A percentile compares a stretch with the other conserved stretches of the same genome.
Evolutionary conservation across 2,797 vertebrate species (phyloP).

Genomic region (Petrocephalus sullivani): DNA sequence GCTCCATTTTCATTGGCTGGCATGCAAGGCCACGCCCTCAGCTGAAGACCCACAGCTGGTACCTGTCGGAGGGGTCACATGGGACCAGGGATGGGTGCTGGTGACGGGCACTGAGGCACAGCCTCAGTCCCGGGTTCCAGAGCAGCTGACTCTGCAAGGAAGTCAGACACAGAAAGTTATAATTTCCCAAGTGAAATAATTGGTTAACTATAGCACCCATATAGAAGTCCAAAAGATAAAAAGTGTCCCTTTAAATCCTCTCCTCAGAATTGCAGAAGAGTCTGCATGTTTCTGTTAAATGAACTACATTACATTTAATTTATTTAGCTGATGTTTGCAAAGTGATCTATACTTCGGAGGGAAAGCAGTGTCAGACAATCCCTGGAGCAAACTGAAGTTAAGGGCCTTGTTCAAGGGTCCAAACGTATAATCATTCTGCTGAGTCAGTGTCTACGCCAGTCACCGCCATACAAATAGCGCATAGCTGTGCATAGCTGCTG

Average conservation of each 20-base stretch:
- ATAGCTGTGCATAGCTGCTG: no score
- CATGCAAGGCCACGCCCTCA: constrained; percentile 45
- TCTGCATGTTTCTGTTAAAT: neutral
- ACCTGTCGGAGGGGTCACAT: constrained; percentile 79
- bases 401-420: neutral
- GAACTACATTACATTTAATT: neutral
- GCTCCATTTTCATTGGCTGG: neutral
- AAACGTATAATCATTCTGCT: neutral
- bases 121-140: constrained; percentile 65
- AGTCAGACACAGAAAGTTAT: constrained; percentile 18
- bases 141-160: constrained; percentile 76
- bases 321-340: neutral
- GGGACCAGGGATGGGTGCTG: constrained; percentile 71
- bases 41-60: constrained; percentile 86
- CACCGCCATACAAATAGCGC: neutral
- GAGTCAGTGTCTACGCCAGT: neutral
- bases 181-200: neutral
- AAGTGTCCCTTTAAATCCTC: no score
- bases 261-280: neutral
- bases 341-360: neutral
- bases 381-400: neutral
- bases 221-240: neutral
- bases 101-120: constrained; percentile 82
- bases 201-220: neutral
- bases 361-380: neutral